Evolutionary conservation across 64 coral and sea anemone genomes (phyloP).

Genomic region (Stichodactyla helianthus): DNA sequence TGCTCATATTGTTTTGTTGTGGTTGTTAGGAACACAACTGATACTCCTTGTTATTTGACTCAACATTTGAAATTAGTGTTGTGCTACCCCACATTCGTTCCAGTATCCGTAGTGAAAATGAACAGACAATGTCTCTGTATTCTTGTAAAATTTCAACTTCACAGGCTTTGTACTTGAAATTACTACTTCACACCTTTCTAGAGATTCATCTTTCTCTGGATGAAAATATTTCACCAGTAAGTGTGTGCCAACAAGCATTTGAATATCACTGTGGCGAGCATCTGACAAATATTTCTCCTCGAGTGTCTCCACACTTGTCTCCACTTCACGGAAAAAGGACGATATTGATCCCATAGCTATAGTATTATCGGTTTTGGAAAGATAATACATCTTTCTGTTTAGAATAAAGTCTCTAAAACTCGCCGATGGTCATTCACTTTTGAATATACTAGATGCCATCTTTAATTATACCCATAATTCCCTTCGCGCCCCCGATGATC

Average conservation of each 20-base stretch:
- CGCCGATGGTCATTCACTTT: no score
- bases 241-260: constrained; percentile 26
- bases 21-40: no score
- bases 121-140: constrained; percentile 12
- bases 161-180: constrained; percentile 18
- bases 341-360: constrained; percentile 19
- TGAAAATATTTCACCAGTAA: constrained; percentile 19
- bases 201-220: constrained; percentile 3
- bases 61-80: constrained; percentile 16
- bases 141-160: constrained; percentile 29
- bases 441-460: not conserved
- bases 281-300: constrained; percentile 44
- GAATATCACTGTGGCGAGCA: constrained; percentile 26
- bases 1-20: no score
- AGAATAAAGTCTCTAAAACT: no score
- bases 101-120: constrained; percentile 34
- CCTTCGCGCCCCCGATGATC: constrained; percentile 17
- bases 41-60: no score
- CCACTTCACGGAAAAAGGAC: constrained; percentile 48
- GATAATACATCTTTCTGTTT: no score
- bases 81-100: constrained; percentile 16
- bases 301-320: constrained; percentile 32
- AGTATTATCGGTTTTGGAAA: constrained; percentile 39
- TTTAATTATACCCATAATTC: constrained; percentile 11
- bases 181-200: constrained; percentile 24